Percentiles rank a stretch among this genome's conserved stretches.
Evolutionary conservation across 2,797 vertebrate species (phyloP).

Genomic region (Propithecus perrieri): DNA sequence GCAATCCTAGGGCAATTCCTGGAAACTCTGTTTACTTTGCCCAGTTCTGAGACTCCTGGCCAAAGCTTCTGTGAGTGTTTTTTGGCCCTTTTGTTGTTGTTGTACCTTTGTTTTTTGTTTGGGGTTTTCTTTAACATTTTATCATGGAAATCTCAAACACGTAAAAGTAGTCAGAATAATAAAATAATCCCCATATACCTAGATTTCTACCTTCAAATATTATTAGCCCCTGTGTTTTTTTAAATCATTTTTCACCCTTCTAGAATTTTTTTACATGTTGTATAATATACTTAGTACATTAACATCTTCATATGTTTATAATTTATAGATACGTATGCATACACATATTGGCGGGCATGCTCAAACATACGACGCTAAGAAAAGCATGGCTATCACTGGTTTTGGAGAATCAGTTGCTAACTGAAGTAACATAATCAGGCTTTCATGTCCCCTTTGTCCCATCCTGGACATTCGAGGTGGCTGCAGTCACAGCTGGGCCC

Average conservation of each 20-base stretch:
- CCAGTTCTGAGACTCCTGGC: not conserved
- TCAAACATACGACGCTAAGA: not conserved
- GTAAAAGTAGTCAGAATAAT: not conserved
- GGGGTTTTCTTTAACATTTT: not conserved
- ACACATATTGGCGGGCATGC: not conserved
- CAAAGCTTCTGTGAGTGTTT: not conserved
- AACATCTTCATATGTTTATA: not conserved
- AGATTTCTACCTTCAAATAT: not conserved
- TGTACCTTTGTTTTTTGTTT: not conserved
- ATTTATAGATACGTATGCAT: not conserved
- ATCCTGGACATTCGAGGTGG: not conserved
- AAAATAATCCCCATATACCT: not conserved
- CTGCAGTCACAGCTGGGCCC: not conserved
- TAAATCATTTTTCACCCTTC: not conserved
- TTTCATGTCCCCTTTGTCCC: not conserved
- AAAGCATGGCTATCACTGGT: not conserved
- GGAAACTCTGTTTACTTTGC: not conserved
- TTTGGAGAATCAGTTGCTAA: not conserved
- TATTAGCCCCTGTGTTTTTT: not conserved
- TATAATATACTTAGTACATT: not conserved
- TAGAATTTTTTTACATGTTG: constrained; percentile 4
- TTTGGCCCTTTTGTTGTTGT: not conserved
- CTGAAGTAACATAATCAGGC: not conserved
- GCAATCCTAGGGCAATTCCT: not conserved
- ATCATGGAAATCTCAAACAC: not conserved